phyloP scores from a whole-genome alignment of 2,888 invertebrate genomes.

The Xestia xanthographa region DNA sequence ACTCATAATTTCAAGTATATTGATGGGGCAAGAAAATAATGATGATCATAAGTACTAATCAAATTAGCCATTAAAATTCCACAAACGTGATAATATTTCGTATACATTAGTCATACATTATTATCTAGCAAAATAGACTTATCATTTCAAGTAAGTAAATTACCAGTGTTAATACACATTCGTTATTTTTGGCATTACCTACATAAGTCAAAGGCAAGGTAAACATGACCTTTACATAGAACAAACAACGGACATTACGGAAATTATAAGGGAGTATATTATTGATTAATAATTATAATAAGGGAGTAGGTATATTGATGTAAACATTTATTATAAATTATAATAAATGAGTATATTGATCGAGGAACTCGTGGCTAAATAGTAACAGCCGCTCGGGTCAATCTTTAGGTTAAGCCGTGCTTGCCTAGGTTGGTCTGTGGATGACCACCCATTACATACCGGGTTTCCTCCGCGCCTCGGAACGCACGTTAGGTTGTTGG shows the following conservation, averaged over 20 bases:
- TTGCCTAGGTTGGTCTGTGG: no score
- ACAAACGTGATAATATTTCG: background rate
- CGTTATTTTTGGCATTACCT: background rate
- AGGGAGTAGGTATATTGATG: no score
- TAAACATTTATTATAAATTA: no score
- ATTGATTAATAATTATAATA: no score
- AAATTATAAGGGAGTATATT: background rate
- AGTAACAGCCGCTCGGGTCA: no score
- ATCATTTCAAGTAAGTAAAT: background rate
- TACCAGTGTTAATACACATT: background rate
- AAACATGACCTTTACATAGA: background rate
- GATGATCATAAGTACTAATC: background rate
- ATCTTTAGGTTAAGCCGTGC: no score
- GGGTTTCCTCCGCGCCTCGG: no score
- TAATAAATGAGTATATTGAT: no score
- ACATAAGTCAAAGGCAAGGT: background rate
- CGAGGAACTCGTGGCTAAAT: no score
- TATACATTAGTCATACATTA: background rate
- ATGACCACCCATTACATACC: no score
- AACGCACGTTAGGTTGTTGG: no score
- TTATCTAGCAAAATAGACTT: background rate
- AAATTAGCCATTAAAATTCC: background rate
- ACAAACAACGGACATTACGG: background rate
- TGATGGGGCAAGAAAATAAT: background rate
- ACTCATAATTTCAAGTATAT: no score